phyloP scores from a whole-genome alignment of 2,888 invertebrate genomes.

The Eristalis tenax region DNA sequence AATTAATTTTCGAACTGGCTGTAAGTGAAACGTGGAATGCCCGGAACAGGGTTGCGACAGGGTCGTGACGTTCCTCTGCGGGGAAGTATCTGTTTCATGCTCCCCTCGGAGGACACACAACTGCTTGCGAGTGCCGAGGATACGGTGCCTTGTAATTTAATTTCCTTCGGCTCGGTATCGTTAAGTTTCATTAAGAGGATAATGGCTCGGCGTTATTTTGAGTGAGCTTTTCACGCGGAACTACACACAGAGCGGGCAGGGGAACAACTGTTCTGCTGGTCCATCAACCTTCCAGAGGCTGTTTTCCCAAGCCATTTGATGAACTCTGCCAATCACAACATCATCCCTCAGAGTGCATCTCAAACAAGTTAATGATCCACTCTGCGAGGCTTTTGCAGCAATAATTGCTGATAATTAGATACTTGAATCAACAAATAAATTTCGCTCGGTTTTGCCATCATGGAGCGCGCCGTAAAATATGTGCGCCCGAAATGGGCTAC shows the following conservation, averaged over 20 bases:
- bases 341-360: neutral
- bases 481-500: neutral
- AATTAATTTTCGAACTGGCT: slow-evolving; percentile 19
- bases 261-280: neutral
- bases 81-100: neutral
- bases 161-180: neutral
- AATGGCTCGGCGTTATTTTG: neutral
- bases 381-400: neutral
- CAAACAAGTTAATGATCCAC: neutral
- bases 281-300: neutral
- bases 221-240: neutral
- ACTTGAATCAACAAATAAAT: slow-evolving; percentile 18
- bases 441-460: neutral
- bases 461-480: slow-evolving; percentile 25
- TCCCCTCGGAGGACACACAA: neutral
- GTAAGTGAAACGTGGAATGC: slow-evolving; percentile 9
- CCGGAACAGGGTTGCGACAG: neutral
- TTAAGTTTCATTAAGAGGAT: slow-evolving; percentile 3
- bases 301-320: neutral
- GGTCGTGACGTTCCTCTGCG: neutral
- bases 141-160: slow-evolving; percentile 2
- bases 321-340: slow-evolving; percentile 1
- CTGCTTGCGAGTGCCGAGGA: neutral
- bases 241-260: neutral
- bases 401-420: slow-evolving; percentile 20